These are phyloP conservation scores for Andricus grossulariae DNA, from an alignment of 1,140 invertebrate species.

Conservation along the genomic window DNA sequence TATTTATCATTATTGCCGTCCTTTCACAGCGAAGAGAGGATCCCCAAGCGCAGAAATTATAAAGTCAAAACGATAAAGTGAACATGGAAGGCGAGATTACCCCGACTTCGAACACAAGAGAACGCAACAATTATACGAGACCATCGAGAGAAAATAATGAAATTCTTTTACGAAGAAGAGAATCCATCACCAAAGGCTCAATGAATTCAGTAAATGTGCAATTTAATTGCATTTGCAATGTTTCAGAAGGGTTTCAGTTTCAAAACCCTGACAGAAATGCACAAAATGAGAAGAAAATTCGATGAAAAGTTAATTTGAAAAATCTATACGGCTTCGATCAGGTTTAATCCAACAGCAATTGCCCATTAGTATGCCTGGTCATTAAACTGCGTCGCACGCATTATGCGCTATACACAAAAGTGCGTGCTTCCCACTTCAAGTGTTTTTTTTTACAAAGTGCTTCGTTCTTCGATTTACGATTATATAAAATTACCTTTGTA, in stretches of 20 bases:
- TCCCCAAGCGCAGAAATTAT: neutral
- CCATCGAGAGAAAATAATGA: neutral
- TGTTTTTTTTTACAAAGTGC: too few species aligned
- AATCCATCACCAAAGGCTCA: neutral
- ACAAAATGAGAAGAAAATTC: too few species aligned
- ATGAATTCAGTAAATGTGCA: conserved; percentile 3
- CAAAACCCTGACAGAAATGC: too few species aligned
- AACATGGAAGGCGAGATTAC: neutral
- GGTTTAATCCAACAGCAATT: too few species aligned
- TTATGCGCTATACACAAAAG: too few species aligned
- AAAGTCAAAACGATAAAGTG: conserved; percentile 7
- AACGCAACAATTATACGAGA: conserved; percentile 14
- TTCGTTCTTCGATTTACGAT: too few species aligned
- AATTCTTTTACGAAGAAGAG: neutral
- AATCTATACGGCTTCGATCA: too few species aligned
- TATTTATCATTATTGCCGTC: conserved; percentile 25
- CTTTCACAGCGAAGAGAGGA: neutral
- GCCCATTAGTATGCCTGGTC: too few species aligned
- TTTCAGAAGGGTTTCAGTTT: neutral
- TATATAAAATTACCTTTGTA: too few species aligned
- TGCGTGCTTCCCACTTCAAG: too few species aligned
- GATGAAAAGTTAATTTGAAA: too few species aligned
- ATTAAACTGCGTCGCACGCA: too few species aligned
- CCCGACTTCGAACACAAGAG: neutral
- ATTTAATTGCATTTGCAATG: neutral